These are phyloP conservation scores for Telenomus remus DNA, from an alignment of 1,140 invertebrate species.

Conservation along the genomic window DNA sequence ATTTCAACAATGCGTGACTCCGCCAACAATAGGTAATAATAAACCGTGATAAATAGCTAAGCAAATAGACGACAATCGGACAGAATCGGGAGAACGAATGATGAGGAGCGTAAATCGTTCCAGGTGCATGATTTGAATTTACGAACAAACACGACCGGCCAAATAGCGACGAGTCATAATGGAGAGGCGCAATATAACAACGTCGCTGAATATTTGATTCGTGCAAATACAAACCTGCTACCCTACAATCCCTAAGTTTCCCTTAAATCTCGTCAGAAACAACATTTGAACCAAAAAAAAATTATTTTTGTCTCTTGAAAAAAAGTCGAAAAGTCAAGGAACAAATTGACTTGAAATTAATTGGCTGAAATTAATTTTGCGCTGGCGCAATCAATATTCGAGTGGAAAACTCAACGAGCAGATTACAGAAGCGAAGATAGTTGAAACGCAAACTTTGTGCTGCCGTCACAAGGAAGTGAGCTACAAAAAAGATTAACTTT, in stretches of 20 bases:
- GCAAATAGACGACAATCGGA: slow-evolving; percentile 72
- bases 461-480: background rate
- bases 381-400: slow-evolving; percentile 73
- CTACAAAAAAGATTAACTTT: too few relatives aligned
- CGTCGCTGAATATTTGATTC: slow-evolving; percentile 21
- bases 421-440: slow-evolving; percentile 27
- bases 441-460: slow-evolving; percentile 18
- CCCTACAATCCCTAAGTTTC: too few relatives aligned
- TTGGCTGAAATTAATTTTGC: slow-evolving; percentile 56
- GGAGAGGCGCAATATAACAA: slow-evolving; percentile 45
- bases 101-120: slow-evolving; percentile 59
- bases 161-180: slow-evolving; percentile 61
- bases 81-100: slow-evolving; percentile 61
- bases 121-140: slow-evolving; percentile 68
- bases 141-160: slow-evolving; percentile 66
- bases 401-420: slow-evolving; percentile 47
- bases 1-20: slow-evolving; percentile 68
- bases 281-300: too few relatives aligned
- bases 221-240: slow-evolving; percentile 7
- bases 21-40: slow-evolving; percentile 75
- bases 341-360: too few relatives aligned
- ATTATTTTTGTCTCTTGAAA: too few relatives aligned
- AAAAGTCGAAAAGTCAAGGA: too few relatives aligned
- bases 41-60: slow-evolving; percentile 76
- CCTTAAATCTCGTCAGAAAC: too few relatives aligned